These are phyloP conservation scores for Halcyon badia DNA, from an alignment of 2,797 vertebrate species.

Conservation along the genomic window DNA sequence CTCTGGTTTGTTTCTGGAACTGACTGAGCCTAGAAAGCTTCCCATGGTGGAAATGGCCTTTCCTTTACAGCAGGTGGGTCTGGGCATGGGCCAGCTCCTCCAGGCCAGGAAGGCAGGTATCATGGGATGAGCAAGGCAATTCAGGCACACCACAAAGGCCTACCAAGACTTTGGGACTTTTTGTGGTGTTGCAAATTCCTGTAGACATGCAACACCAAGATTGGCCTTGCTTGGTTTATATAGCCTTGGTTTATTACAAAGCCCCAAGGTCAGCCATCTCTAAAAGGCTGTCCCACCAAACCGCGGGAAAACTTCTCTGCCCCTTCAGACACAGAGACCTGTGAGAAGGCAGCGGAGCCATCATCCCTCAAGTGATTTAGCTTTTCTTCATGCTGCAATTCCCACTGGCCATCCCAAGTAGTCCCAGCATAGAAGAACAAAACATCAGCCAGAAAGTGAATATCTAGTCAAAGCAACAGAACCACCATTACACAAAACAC, in stretches of 20 bases:
- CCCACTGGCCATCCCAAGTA: not conserved
- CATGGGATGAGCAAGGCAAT: not conserved
- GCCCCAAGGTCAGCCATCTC: not conserved
- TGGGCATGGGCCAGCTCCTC: not conserved
- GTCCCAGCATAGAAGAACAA: not conserved
- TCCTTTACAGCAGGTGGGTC: not conserved
- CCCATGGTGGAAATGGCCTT: not conserved
- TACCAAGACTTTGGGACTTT: not conserved
- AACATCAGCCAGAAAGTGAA: not conserved
- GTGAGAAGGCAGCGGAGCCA: not conserved
- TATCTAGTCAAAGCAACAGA: not conserved
- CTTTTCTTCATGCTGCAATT: not conserved
- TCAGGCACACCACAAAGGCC: not conserved
- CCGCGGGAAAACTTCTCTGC: not conserved
- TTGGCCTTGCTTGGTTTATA: too few relatives aligned
- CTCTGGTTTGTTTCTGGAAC: not conserved
- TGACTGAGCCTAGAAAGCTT: not conserved
- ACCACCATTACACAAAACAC: not conserved
- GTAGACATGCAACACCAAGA: not conserved
- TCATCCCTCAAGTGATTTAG: not conserved
- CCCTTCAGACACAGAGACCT: not conserved
- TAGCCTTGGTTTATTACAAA: not conserved
- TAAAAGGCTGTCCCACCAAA: not conserved
- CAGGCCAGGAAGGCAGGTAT: not conserved
- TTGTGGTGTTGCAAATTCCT: not conserved